These are phyloP conservation scores for Phenacoccus solenopsis DNA, from an alignment of 1,140 invertebrate species.

Conservation along the genomic window DNA sequence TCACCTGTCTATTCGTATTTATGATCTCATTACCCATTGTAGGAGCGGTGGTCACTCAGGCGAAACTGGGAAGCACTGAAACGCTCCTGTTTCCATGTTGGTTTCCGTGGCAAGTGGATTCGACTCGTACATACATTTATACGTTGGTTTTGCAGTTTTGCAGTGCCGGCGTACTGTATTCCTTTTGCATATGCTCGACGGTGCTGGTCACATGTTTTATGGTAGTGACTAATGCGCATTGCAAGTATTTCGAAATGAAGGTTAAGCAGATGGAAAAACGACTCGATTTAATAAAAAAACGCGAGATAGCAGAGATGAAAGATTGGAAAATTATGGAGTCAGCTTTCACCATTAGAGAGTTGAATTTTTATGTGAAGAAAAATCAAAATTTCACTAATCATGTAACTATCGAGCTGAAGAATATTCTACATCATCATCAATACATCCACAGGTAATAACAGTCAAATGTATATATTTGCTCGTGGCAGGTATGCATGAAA, in stretches of 20 bases:
- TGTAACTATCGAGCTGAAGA: background rate
- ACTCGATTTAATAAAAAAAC: no score
- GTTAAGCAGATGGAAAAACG: background rate
- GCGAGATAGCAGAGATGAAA: no score
- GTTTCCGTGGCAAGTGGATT: background rate
- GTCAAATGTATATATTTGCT: no score
- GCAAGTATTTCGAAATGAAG: background rate
- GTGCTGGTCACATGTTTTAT: background rate
- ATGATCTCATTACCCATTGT: background rate
- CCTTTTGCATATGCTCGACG: background rate
- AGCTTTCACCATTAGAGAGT: no score
- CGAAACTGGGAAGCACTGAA: background rate
- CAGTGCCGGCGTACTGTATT: background rate
- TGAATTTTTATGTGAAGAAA: no score
- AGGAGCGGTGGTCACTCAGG: background rate
- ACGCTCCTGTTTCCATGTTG: background rate
- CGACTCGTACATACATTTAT: background rate
- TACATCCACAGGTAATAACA: background rate
- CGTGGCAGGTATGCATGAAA: no score
- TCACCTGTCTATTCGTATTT: background rate
- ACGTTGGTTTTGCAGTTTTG: background rate
- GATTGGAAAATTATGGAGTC: no score
- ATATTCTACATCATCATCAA: background rate
- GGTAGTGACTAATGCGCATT: background rate
- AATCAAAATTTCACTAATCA: no score